Evolutionary conservation across 2,888 invertebrate genomes (phyloP), one percentile per base, ranked within the genome.

Genomic region (Hypomecis atomaria): DNA sequence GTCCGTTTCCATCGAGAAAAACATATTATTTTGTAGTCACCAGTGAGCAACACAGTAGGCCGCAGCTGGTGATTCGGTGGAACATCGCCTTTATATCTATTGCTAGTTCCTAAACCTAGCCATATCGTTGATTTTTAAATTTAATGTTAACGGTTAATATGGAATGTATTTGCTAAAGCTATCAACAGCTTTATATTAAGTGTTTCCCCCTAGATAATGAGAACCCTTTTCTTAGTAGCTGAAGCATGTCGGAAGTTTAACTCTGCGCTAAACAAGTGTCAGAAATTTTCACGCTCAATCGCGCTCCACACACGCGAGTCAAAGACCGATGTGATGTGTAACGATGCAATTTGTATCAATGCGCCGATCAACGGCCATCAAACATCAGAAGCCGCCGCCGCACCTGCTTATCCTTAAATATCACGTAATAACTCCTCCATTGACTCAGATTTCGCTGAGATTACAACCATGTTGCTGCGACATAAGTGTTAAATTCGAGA

Each of bases 321-420:
- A 65, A 75, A 69, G 71, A 72, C 70, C 70, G 74, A 71, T 75
- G 72, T 74, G 74, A 71, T 75, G 72, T 74, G 70, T 85, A 88
- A 87, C 83, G 83, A 89, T 83, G 81, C 82, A 86, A 86, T 88
- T 88, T 88, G 86, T 88, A 86, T 85, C 86, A 86, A 84, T 85
- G 85, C 79, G 77, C 79, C 79, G 84, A 87, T 87, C 84, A 80
- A 75, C 74, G 76, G 77, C 78, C 82, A 79, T 85, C 83, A 79
- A 74, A 74, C 72, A 71, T 79, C 79, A 84, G 88, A 90, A 89
- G 88, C 77, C 63, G 73, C 87, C 86, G 87, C 86, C 84, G 85
- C 89, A 88, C 84, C 87, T 88, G 85, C 86, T 87, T 86, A 86
- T 79, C 78, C 79, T 78, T 83, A 85, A 85, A 86, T 85, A 86